Evolutionary conservation across 1,140 invertebrate species (phyloP), one percentile per base, ranked within the genome.

Genomic region (Batillaria attramentaria): DNA sequence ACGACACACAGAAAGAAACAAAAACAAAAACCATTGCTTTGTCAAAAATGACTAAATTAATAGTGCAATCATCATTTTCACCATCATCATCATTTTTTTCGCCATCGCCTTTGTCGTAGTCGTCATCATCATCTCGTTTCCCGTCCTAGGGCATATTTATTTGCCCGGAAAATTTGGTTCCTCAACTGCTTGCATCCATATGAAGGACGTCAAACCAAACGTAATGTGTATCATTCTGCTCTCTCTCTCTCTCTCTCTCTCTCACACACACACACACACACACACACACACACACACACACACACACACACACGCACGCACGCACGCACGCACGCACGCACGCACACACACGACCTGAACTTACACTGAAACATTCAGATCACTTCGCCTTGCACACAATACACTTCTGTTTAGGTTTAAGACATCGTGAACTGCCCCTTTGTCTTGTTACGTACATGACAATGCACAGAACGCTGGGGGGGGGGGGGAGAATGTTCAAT

Each of bases 251-350:
- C 46, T 10, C 46, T 10, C 46, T 10, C 46, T 10, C 46, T 10
- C 46, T 13, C 46, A 50, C 46, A 50, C 46, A 50, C 46, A 50
- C 10, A 50, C 46, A 50, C 46, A 50, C 46, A 50, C 46, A 50
- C 46, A 50, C 46, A 50, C 46, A 50, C 46, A 50, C 46, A 50
- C 46, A 50, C 46, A 50, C 46, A 50, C 46, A 50, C 46, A 50
- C 46, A 50, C 46, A 50, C 46, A 50, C 46, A 50, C 46, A 50
- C 46, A 50, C 46, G 24, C 46, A 50, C 60, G 8, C 18, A 65
- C 28, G 28, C 28, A 65, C 60, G 28, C 60, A 65, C 60, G 28
- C 60, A 65, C 60, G 28, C 60, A 65, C 18, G 28, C 60, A 65
- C 60, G 28, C 60, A 65, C 60, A 33, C 60, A 65, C 60, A 50